These are phyloP conservation scores for Rhodinocichla rosea DNA, from an alignment of 2,113 vertebrate species.

Conservation along the genomic window DNA sequence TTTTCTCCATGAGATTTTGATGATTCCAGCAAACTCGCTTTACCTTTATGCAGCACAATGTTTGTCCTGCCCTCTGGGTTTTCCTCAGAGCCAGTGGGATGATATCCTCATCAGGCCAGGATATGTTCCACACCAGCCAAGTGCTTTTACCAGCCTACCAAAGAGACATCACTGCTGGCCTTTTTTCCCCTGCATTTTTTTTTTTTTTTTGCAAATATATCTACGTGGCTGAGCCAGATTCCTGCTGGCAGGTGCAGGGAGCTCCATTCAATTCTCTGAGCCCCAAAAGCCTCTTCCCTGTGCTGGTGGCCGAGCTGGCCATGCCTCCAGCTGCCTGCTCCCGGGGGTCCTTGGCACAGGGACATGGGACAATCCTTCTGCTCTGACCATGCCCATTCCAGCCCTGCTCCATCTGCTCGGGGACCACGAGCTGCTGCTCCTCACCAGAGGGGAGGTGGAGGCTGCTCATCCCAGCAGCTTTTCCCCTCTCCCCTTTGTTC, in stretches of 20 bases:
- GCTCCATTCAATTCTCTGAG: neutral
- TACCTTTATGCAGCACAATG: neutral
- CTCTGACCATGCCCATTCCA: neutral
- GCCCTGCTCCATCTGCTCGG: slow-evolving; percentile 50
- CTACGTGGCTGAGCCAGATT: neutral
- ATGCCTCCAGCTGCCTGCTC: neutral
- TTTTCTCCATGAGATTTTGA: neutral
- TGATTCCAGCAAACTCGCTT: neutral
- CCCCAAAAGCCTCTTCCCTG: neutral
- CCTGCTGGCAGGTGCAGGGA: neutral
- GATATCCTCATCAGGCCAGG: neutral
- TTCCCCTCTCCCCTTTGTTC: neutral
- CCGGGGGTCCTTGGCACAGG: neutral
- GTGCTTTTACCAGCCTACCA: neutral
- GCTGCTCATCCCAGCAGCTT: slow-evolving; percentile 10
- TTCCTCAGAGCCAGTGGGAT: neutral
- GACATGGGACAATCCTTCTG: neutral
- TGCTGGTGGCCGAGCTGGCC: neutral
- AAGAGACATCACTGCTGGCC: neutral
- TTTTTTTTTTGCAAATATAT: neutral
- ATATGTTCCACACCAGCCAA: neutral
- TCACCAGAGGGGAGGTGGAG: neutral
- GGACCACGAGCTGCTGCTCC: neutral
- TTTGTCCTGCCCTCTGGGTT: neutral
- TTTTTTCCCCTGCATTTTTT: neutral